These are phyloP conservation scores for Callorhinus ursinus DNA, from an alignment of 2,113 vertebrate species.

Conservation along the genomic window DNA sequence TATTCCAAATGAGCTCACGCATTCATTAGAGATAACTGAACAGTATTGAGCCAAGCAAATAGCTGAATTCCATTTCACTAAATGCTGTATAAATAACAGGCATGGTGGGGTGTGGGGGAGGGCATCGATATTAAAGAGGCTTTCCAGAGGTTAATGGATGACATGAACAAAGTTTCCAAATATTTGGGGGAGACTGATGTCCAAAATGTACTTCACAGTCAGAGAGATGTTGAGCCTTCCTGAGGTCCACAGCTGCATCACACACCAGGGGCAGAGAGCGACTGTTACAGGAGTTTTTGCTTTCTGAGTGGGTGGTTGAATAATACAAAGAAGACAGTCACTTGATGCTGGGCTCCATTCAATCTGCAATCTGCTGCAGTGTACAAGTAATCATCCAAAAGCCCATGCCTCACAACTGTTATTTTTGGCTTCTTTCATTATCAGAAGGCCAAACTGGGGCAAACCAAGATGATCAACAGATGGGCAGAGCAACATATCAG, in stretches of 20 bases:
- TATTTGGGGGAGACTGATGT: background rate
- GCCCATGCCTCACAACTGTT: background rate
- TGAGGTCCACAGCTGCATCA: background rate
- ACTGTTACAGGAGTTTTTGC: background rate
- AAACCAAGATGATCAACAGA: background rate
- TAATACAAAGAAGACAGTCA: background rate
- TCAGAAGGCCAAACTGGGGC: background rate
- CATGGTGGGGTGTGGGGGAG: rapidly evolving
- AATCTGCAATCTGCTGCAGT: background rate
- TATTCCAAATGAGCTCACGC: background rate
- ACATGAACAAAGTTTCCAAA: background rate
- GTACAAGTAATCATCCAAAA: slow-evolving; percentile 30
- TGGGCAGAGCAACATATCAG: background rate
- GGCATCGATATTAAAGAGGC: too few relatives aligned
- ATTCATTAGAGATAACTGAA: background rate
- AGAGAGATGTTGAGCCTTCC: background rate
- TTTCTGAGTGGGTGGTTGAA: background rate
- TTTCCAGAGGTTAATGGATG: background rate
- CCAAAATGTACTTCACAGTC: background rate
- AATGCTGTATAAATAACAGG: background rate
- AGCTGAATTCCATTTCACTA: slow-evolving; percentile 2
- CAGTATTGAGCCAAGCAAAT: background rate
- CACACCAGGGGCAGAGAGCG: background rate
- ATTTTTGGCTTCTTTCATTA: slow-evolving; percentile 52
- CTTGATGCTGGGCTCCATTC: background rate